phyloP scores from a whole-genome alignment of 2,113 vertebrate species.

The Malurus alboscapulatus region DNA sequence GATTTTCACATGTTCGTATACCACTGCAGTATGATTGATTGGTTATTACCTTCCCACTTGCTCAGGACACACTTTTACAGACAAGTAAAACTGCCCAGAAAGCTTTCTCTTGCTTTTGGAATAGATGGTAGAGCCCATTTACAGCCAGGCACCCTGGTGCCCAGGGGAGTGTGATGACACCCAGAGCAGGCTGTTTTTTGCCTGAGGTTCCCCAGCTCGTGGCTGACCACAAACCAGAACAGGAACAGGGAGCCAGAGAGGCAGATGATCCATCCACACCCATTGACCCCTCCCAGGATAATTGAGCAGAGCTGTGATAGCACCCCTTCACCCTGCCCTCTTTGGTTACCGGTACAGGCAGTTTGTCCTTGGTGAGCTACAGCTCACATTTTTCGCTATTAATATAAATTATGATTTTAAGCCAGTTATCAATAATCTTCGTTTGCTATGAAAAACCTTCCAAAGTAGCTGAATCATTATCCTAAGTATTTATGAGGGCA shows the following conservation, averaged over 20 bases:
- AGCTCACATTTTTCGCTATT: background rate
- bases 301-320: background rate
- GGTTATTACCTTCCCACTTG: background rate
- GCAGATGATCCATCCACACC: background rate
- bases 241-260: background rate
- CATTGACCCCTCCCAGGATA: accelerated
- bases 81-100: background rate
- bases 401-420: background rate
- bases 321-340: background rate
- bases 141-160: background rate
- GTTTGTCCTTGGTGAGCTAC: background rate
- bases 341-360: background rate
- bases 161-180: background rate
- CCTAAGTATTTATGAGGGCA: background rate
- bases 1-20: background rate
- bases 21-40: background rate
- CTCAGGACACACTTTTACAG: background rate
- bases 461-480: background rate
- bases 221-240: background rate
- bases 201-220: background rate
- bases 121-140: background rate
- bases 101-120: background rate
- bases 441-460: background rate
- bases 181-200: background rate
- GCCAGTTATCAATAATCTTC: background rate